Conservation (phyloP, 23 tunicate species). For the Styela plicata region DNA sequence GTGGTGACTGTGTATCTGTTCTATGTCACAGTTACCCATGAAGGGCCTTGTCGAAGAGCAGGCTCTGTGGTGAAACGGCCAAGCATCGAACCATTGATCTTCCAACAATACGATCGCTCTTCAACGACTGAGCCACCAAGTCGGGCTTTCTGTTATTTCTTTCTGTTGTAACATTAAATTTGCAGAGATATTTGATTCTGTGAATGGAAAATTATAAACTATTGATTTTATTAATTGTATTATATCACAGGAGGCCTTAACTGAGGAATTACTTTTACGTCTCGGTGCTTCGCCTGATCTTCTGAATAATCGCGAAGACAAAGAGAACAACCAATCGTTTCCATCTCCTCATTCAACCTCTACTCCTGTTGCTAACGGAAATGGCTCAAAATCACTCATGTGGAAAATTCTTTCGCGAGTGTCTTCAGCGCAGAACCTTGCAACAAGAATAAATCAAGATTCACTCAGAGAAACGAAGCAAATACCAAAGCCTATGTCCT, state of each 20-base stretch:
- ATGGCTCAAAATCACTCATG: constrained; percentile 12
- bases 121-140: no score
- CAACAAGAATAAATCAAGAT: constrained; percentile 1
- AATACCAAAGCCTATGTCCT: constrained; percentile 1
- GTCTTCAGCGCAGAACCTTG: constrained; percentile 5
- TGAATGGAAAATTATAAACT: no score
- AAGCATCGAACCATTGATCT: no score
- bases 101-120: no score
- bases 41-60: no score
- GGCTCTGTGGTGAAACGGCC: no score
- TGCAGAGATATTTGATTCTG: no score
- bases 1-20: no score
- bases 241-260: constrained; percentile 61
- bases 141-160: no score
- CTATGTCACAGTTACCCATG: no score
- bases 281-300: constrained; percentile 52
- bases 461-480: neutral
- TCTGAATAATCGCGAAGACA: constrained; percentile 2
- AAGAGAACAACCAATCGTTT: constrained; percentile 20
- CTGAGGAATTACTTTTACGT: constrained; percentile 48
- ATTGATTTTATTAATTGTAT: no score
- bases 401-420: constrained; percentile 28
- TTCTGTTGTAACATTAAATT: no score
- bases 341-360: constrained; percentile 16
- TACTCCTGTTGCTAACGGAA: constrained; percentile 4